These are phyloP conservation scores for Pitangus sulphuratus DNA, from an alignment of 2,797 vertebrate species.

Conservation along the genomic window DNA sequence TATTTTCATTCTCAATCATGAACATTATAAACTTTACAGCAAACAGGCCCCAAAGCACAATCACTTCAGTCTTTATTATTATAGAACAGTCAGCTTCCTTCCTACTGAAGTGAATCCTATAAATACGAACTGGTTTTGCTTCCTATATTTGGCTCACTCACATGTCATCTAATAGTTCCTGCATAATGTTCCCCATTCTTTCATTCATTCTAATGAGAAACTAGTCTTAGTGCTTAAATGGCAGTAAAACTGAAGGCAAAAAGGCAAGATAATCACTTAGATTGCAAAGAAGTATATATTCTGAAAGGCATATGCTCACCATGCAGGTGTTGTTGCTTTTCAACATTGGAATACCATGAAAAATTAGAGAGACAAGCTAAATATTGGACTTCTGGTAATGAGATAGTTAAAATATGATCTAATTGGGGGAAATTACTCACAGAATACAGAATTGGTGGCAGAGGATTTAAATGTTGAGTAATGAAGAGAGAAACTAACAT, in stretches of 20 bases:
- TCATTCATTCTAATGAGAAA: neutral
- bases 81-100: neutral
- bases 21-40: neutral
- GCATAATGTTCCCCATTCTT: neutral
- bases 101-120: neutral
- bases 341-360: neutral
- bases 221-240: neutral
- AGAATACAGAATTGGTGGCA: neutral
- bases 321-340: neutral
- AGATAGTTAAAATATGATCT: neutral
- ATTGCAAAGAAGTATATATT: neutral
- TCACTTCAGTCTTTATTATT: neutral
- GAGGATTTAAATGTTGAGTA: neutral
- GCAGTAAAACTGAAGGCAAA: neutral
- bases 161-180: neutral
- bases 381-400: neutral
- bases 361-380: neutral
- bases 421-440: neutral
- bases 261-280: neutral
- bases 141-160: accelerated
- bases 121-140: neutral
- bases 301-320: accelerated
- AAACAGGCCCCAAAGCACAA: neutral
- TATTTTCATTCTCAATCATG: neutral
- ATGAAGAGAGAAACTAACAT: neutral